phyloP scores from a whole-genome alignment of 2,797 vertebrate species.

The Dallia pectoralis region DNA sequence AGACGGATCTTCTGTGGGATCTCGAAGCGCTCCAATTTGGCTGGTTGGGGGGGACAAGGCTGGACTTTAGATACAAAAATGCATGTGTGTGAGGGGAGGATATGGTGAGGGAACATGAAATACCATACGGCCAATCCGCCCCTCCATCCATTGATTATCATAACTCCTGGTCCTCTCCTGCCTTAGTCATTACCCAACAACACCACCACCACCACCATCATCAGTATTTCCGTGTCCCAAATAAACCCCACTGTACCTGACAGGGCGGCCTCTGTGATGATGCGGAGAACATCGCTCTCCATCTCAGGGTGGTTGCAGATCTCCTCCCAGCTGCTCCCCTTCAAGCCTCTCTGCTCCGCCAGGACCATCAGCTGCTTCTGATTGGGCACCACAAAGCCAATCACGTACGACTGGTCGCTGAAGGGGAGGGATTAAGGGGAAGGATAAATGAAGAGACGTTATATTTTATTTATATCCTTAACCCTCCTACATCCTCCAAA shows the following conservation, averaged over 20 bases:
- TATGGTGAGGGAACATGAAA: background rate
- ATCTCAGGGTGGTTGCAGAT: constrained; percentile 87
- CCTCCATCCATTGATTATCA: background rate
- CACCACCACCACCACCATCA: background rate
- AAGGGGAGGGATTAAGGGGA: constrained; percentile 27
- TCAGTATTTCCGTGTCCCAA: background rate
- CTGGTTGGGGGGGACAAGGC: constrained; percentile 61
- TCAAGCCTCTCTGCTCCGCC: constrained; percentile 80
- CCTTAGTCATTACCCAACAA: background rate
- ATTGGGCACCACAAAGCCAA: constrained; percentile 96
- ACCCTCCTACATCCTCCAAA: too few species aligned
- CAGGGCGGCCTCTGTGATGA: constrained; percentile 86
- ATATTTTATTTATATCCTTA: background rate
- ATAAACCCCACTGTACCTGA: constrained; percentile 70
- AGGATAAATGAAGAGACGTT: background rate
- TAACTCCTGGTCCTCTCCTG: background rate
- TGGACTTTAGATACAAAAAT: background rate
- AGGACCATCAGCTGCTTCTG: constrained; percentile 87
- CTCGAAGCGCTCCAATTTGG: constrained; percentile 93
- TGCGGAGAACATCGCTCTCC: constrained; percentile 87
- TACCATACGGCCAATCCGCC: background rate
- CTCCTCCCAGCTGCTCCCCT: constrained; percentile 88
- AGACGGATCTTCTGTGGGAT: constrained; percentile 93
- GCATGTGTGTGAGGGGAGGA: accelerated
- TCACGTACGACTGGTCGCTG: constrained; percentile 94